phyloP scores from a whole-genome alignment of 2,113 vertebrate species.

The Litocranius walleri region DNA sequence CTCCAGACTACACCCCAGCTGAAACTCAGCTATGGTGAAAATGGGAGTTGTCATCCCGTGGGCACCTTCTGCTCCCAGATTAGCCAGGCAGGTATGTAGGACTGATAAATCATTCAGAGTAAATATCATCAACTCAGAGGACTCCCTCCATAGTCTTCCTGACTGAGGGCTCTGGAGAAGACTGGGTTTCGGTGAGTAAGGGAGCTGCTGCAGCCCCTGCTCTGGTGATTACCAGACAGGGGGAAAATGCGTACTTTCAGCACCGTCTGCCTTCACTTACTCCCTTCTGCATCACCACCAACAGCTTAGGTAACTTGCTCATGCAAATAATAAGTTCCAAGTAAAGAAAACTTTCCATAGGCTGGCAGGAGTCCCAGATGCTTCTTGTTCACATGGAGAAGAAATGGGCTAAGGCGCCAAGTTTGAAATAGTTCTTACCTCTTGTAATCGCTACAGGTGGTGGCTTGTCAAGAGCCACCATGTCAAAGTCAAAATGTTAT shows the following conservation, averaged over 20 bases:
- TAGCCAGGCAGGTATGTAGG: conserved; percentile 11
- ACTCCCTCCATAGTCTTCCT: not conserved
- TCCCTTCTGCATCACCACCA: not conserved
- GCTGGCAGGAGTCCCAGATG: not conserved
- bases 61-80: conserved; percentile 31
- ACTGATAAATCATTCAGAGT: conserved; percentile 35
- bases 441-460: conserved; percentile 17
- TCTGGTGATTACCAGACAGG: accelerated
- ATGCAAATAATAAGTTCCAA: not conserved
- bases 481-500: not conserved
- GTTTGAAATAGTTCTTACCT: conserved; percentile 24
- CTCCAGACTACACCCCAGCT: conserved; percentile 1
- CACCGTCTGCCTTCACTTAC: not conserved
- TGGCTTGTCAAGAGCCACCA: conserved; percentile 16
- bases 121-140: conserved; percentile 14
- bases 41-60: not conserved
- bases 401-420: not conserved
- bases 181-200: not conserved
- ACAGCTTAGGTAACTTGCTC: not conserved
- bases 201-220: not conserved
- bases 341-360: not conserved
- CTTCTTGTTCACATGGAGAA: not conserved
- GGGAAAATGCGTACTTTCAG: not conserved
- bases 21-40: conserved; percentile 35
- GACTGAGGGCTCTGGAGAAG: not conserved